Conservation (phyloP, 2,113 vertebrate genomes). For the Ceuthmochares aereus region DNA sequence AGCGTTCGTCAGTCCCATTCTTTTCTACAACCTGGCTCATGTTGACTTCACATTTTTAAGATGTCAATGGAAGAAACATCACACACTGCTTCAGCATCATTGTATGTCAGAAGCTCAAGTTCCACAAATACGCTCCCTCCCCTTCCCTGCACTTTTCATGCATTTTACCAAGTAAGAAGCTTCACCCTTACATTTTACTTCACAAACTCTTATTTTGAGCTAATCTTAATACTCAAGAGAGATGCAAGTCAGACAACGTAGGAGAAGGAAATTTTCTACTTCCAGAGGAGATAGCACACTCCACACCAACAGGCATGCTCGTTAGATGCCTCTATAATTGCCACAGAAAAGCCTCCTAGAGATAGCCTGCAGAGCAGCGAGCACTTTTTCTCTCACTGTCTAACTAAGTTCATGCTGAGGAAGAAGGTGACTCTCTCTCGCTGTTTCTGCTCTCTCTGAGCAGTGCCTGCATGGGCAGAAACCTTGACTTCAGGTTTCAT, state of each 20-base stretch:
- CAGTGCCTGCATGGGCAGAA: not conserved
- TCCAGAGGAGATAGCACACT: not conserved
- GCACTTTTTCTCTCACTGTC: not conserved
- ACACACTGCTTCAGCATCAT: not conserved
- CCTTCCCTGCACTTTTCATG: not conserved
- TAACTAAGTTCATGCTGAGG: rapidly evolving
- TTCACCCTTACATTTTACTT: not conserved
- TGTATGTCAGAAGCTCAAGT: not conserved
- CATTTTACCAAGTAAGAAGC: not conserved
- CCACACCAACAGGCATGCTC: not conserved
- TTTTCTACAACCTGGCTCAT: not conserved
- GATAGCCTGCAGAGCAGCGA: not conserved
- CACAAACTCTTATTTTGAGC: not conserved
- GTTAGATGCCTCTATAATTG: not conserved
- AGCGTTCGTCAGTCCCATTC: not conserved
- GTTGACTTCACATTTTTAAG: not conserved
- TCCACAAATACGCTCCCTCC: rapidly evolving
- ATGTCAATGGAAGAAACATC: not conserved
- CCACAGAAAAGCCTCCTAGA: not conserved
- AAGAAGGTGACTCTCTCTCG: not conserved
- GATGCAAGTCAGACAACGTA: not conserved
- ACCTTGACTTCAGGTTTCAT: rapidly evolving
- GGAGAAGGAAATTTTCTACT: not conserved
- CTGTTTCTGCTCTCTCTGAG: not conserved
- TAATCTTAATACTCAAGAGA: not conserved